Evolutionary conservation across 2,113 vertebrate genomes (phyloP).

Genomic region (Brachyistius frenatus): DNA sequence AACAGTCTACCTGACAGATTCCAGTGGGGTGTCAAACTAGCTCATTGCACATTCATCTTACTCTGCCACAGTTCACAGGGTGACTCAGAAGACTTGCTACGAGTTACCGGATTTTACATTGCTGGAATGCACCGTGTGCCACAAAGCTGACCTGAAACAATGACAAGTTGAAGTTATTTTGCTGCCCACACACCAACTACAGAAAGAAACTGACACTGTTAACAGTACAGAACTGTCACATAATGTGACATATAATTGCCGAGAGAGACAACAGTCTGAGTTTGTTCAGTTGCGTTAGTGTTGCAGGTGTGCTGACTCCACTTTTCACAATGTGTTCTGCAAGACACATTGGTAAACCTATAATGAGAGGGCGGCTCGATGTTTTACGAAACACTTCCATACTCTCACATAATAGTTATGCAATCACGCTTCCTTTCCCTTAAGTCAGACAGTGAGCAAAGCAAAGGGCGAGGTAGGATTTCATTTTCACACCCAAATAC

Average conservation of each 20-base stretch:
- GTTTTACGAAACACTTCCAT: constrained; percentile 25
- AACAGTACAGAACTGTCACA: neutral
- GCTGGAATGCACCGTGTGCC: neutral
- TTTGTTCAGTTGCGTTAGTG: constrained; percentile 21
- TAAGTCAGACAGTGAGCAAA: constrained; percentile 25
- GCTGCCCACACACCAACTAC: neutral
- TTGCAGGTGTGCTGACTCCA: neutral
- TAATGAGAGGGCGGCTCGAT: constrained; percentile 26
- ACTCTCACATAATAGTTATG: constrained; percentile 21
- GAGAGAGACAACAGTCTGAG: constrained; percentile 4
- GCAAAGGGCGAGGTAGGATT: neutral
- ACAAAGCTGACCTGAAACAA: constrained; percentile 1
- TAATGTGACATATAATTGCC: neutral
- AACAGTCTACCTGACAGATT: constrained; percentile 48
- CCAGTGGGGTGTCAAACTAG: constrained; percentile 21
- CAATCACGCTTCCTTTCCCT: constrained; percentile 13
- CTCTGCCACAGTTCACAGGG: constrained; percentile 21
- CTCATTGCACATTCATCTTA: constrained; percentile 40
- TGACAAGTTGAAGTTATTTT: neutral
- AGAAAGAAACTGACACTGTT: neutral
- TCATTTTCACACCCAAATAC: constrained; percentile 35
- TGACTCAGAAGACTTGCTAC: constrained; percentile 10
- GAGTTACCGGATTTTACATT: neutral
- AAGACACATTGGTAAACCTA: constrained; percentile 11
- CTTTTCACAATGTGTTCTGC: constrained; percentile 5